Evolutionary conservation across 2,888 invertebrate species (phyloP).

Genomic region (Crocallis elinguaria): DNA sequence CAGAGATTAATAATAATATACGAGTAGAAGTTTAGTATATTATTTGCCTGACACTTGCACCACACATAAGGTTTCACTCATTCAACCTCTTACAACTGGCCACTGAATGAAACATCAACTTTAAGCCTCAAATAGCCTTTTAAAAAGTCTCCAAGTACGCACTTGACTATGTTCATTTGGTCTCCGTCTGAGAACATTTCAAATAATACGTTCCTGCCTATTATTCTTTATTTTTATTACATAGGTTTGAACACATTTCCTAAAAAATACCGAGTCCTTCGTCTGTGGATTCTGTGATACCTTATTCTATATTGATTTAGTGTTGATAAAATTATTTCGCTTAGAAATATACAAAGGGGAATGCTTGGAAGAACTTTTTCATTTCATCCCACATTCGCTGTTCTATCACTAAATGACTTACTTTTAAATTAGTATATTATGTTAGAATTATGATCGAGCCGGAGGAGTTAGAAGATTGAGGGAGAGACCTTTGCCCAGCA

Average conservation of each 20-base stretch:
- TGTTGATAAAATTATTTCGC: too few relatives aligned
- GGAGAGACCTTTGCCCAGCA: too few relatives aligned
- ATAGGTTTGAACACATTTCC: neutral
- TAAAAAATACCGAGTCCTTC: too few relatives aligned
- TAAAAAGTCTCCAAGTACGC: conserved; percentile 58
- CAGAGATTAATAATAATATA: neutral
- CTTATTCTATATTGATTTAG: too few relatives aligned
- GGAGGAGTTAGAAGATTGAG: too few relatives aligned
- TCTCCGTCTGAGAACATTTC: conserved; percentile 15
- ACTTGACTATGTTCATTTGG: conserved; percentile 51
- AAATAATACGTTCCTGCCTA: neutral
- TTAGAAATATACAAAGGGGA: too few relatives aligned
- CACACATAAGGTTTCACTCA: conserved; percentile 64
- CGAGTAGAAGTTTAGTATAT: neutral
- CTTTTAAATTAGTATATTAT: too few relatives aligned
- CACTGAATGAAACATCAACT: conserved; percentile 77
- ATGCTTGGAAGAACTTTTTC: too few relatives aligned
- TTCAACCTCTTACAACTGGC: conserved; percentile 75
- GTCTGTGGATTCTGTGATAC: too few relatives aligned
- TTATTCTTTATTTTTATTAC: neutral
- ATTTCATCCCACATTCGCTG: too few relatives aligned
- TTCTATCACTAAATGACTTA: too few relatives aligned
- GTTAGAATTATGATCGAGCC: too few relatives aligned
- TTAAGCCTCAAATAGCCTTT: conserved; percentile 68
- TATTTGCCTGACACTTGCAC: conserved; percentile 47